Evolutionary conservation across 2,113 vertebrate species (phyloP), one percentile per base, ranked within the genome.

Genomic region (Natator depressus): DNA sequence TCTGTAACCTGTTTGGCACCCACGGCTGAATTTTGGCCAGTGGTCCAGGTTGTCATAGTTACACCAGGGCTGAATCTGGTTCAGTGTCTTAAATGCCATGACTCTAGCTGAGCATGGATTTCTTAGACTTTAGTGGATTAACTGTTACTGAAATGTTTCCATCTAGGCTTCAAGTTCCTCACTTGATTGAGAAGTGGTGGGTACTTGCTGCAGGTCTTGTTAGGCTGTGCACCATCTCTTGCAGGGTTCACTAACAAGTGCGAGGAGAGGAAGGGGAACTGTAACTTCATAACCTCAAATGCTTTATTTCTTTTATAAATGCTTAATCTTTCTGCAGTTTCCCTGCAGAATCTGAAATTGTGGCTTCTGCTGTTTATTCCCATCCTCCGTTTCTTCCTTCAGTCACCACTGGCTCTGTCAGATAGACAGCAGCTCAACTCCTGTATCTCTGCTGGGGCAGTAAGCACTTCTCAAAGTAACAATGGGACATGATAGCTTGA

Each of bases 391-490:
- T 84, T 91, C 17, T 42, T 1, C 0, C 65, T 14, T 80, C 90
- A 17, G 35, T 38, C 35, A 80, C 87, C 27, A 5, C 24, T 84
- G 55, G 16, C 20, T 27, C 75, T 38, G 46, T 25, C 22, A 35
- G 53, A 19, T 57, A 90, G 22, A 29, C 6, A 9, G 0, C 6
- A 75, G 78, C 2, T 42, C 42, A 78, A 0, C 5, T 5, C 10
- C 31, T 65, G 8, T 10, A 12, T 47, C 35, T 22, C 69, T 82
- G 14, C 3, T 4, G 20, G 13, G 57, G 47, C 38, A 5, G 38
- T 79, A 82, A 53, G 12, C 24, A 42, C 31, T 29, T 1, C 5
- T 14, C 46, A 1, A 0, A 20, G 1, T 69, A 51, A 1, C 53
- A 35, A 46, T 9, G 24, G 55, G 57, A 55, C 53, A 11, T 25